Percentiles rank a stretch among this genome's conserved stretches.
Evolutionary conservation across 2,797 vertebrate species (phyloP).

Genomic region (Euthynnus affinis): DNA sequence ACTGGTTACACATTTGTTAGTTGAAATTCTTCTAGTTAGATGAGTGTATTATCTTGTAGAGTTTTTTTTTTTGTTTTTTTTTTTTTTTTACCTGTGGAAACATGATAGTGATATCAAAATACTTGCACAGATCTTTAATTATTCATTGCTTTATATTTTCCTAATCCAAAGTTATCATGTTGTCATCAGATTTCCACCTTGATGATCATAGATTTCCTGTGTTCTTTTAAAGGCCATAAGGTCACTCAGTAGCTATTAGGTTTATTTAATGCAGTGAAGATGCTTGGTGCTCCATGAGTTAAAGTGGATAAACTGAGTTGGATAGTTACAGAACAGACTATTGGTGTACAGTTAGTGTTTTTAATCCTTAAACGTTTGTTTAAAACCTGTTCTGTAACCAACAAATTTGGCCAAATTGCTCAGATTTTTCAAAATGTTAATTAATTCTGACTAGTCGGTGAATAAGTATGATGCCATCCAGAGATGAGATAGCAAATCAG

Average conservation of each 20-base stretch:
- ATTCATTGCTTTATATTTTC: not conserved
- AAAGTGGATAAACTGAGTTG: not conserved
- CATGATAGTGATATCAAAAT: not conserved
- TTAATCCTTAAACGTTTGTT: not conserved
- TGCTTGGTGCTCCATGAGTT: not conserved
- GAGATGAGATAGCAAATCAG: not conserved
- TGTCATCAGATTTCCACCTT: not conserved
- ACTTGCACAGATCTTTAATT: not conserved
- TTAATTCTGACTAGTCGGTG: not conserved
- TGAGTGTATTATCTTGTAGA: not conserved
- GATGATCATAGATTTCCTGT: not conserved
- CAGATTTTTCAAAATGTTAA: not conserved
- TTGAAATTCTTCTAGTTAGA: not conserved
- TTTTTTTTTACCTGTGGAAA: not conserved
- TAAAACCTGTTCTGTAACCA: not conserved
- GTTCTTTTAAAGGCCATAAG: not conserved
- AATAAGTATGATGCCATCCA: not conserved
- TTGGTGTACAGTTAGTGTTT: not conserved
- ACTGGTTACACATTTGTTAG: not conserved
- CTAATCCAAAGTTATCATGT: not conserved
- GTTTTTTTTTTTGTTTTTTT: not conserved
- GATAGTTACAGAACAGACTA: not conserved
- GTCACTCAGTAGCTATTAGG: not conserved
- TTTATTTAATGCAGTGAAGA: constrained; percentile 1
- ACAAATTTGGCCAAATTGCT: not conserved